A percentile compares a stretch with the other conserved stretches of the same genome.
Evolutionary conservation across 2,113 vertebrate species (phyloP).

Genomic region (Colaptes auratus): DNA sequence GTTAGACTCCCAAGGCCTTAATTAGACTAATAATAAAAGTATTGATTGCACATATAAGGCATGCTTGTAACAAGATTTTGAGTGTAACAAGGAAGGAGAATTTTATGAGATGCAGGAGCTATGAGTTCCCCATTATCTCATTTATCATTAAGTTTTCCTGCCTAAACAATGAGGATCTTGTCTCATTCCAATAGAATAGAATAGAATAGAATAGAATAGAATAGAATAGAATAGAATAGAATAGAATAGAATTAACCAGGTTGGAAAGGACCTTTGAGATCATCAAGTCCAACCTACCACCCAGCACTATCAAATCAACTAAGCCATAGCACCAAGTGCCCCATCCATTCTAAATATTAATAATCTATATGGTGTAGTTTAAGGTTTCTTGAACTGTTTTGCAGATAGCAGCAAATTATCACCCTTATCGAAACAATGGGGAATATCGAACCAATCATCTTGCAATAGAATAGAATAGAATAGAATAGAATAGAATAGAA

Average conservation of each 20-base stretch:
- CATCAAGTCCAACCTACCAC: no score
- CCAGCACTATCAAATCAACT: no score
- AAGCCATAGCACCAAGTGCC: no score
- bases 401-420: background rate
- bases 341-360: background rate
- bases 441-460: background rate
- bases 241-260: no score
- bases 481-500: no score
- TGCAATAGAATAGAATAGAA: no score
- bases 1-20: background rate
- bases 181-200: background rate
- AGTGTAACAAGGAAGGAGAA: background rate
- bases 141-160: background rate
- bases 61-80: background rate
- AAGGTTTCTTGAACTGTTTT: background rate
- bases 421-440: background rate
- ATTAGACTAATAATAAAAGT: background rate
- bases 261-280: no score
- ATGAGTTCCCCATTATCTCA: background rate
- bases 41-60: background rate
- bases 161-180: background rate
- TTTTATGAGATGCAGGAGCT: background rate
- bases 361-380: background rate
- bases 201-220: no score
- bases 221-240: no score